phyloP scores from a whole-genome alignment of 2,113 vertebrate species.

The Sciurus niger region DNA sequence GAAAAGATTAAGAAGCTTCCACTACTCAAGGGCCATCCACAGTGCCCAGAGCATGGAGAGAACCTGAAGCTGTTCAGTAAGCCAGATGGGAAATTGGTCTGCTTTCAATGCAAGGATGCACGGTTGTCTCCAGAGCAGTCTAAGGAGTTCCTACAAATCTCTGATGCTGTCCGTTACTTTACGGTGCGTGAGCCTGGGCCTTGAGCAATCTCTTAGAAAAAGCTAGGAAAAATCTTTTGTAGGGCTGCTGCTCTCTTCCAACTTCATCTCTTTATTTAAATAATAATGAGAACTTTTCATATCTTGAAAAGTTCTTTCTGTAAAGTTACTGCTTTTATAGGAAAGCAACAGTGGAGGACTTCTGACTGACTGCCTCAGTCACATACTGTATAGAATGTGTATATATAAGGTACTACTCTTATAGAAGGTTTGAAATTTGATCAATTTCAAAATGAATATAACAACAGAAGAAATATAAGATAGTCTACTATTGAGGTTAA shows the following conservation, averaged over 20 bases:
- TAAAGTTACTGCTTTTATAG: conserved; percentile 1
- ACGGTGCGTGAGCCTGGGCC: conserved; percentile 73
- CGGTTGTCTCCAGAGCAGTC: conserved; percentile 74
- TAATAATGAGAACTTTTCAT: conserved; percentile 36
- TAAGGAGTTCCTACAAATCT: conserved; percentile 82
- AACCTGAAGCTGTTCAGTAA: conserved; percentile 85
- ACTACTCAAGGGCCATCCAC: conserved; percentile 71
- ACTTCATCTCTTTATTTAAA: conserved; percentile 11
- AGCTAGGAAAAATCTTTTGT: conserved; percentile 17
- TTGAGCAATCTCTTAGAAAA: conserved; percentile 22
- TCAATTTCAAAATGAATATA: conserved; percentile 43
- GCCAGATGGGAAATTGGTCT: conserved; percentile 78
- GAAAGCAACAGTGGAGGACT: neutral
- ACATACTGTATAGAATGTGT: neutral
- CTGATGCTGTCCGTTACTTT: conserved; percentile 82
- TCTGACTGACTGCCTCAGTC: neutral
- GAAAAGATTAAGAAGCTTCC: conserved; percentile 81
- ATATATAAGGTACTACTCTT: neutral
- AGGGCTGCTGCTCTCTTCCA: conserved; percentile 24
- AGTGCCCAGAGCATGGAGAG: conserved; percentile 84
- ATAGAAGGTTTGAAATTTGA: conserved; percentile 1
- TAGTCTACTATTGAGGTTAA: conserved; percentile 29
- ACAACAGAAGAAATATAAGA: neutral
- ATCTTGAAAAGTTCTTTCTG: conserved; percentile 38
- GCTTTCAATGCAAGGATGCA: conserved; percentile 85